phyloP scores from a whole-genome alignment of 2,797 vertebrate genomes.

The Alectoris magna region DNA sequence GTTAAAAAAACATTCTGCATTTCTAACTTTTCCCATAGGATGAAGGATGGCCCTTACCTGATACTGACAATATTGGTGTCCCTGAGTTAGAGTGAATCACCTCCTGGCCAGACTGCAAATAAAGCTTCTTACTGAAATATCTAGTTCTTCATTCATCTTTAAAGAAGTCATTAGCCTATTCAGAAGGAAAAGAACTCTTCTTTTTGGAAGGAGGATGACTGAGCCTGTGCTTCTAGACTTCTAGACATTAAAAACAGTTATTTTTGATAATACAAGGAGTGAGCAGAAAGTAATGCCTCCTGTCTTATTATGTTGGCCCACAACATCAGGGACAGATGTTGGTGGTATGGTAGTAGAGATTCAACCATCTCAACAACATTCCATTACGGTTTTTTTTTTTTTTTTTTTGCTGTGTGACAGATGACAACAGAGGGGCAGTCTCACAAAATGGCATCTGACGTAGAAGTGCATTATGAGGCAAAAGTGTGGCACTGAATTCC shows the following conservation, averaged over 20 bases:
- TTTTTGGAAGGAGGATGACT: not conserved
- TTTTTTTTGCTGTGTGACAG: too few species aligned
- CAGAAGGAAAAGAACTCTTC: not conserved
- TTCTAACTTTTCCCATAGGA: slow-evolving; percentile 5
- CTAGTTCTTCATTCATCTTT: not conserved
- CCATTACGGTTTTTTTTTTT: too few species aligned
- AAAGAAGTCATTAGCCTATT: not conserved
- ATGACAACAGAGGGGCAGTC: too few species aligned
- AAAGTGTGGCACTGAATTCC: too few species aligned
- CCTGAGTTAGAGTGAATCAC: slow-evolving; percentile 4
- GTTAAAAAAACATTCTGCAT: slow-evolving; percentile 4
- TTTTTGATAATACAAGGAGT: not conserved
- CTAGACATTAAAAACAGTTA: not conserved
- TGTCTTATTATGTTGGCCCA: too few species aligned
- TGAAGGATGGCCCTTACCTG: not conserved
- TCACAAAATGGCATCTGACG: too few species aligned
- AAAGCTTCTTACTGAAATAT: not conserved
- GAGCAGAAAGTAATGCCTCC: too few species aligned
- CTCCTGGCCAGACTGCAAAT: not conserved
- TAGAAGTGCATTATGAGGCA: too few species aligned
- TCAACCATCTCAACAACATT: too few species aligned
- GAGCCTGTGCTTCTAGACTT: not conserved
- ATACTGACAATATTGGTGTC: not conserved
- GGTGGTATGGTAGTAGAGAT: too few species aligned
- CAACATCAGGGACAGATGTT: too few species aligned